Percentiles rank a stretch among this genome's conserved stretches.
Conservation (phyloP, 2,888 invertebrate species). For the Molanna angustata region DNA sequence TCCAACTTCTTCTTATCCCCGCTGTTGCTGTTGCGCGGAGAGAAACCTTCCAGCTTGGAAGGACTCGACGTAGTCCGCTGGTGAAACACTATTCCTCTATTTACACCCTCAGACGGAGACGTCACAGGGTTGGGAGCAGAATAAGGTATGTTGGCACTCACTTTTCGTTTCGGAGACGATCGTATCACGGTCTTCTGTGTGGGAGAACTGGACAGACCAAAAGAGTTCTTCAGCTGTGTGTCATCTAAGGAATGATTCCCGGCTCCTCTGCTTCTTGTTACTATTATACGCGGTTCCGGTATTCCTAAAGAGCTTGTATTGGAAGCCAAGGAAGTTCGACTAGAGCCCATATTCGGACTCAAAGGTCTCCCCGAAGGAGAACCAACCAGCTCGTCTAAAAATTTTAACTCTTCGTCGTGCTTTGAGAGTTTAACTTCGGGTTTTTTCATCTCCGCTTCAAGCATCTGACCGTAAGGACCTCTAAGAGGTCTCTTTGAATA, state of each 20-base stretch:
- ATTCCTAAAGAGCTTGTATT: conserved; percentile 36
- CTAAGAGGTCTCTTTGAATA: conserved; percentile 74
- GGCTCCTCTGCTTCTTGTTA: conserved; percentile 45
- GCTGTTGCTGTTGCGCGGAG: conserved; percentile 34
- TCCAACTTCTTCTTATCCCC: conserved; percentile 39
- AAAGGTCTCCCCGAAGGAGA: conserved; percentile 34
- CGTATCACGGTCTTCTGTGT: conserved; percentile 30
- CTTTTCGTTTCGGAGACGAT: conserved; percentile 57
- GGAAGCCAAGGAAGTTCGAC: conserved; percentile 36
- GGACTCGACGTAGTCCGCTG: conserved; percentile 79
- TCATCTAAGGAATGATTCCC: conserved; percentile 56
- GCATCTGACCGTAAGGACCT: conserved; percentile 77
- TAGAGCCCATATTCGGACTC: conserved; percentile 35
- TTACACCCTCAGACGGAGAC: conserved; percentile 50
- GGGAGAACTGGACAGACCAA: conserved; percentile 26
- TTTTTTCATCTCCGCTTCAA: conserved; percentile 78
- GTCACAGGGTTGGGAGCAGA: conserved; percentile 43
- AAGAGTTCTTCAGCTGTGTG: conserved; percentile 40
- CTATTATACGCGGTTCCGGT: conserved; percentile 31
- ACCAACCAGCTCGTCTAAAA: conserved; percentile 48
- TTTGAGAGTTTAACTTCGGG: conserved; percentile 53
- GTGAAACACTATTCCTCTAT: conserved; percentile 49
- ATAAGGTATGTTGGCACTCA: conserved; percentile 58
- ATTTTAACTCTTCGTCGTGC: conserved; percentile 57
- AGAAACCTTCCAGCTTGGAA: conserved; percentile 67